phyloP scores from a whole-genome alignment of 2,797 vertebrate species.

The Anguilla obscura region DNA sequence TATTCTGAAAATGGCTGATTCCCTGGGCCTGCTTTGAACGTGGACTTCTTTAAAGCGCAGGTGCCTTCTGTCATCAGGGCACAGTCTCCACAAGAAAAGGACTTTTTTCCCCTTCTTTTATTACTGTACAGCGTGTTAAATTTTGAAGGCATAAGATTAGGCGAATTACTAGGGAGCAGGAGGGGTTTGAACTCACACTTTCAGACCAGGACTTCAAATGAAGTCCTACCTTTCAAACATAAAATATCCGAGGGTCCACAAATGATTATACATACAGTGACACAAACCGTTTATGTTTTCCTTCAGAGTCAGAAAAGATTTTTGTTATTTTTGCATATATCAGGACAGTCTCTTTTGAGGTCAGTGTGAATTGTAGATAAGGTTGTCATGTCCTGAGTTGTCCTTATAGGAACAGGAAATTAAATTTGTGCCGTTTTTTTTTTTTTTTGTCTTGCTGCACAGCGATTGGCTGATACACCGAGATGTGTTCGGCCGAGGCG shows the following conservation, averaged over 20 bases:
- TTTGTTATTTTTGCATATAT: not conserved
- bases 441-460: not conserved
- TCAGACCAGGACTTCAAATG: too few species aligned
- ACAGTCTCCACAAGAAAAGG: not conserved
- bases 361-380: not conserved
- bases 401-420: not conserved
- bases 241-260: not conserved
- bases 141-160: not conserved
- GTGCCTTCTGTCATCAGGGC: not conserved
- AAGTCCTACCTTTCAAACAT: too few species aligned
- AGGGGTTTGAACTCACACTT: not conserved
- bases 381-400: not conserved
- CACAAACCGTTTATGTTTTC: not conserved
- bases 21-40: not conserved
- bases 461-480: not conserved
- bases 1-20: not conserved
- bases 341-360: not conserved
- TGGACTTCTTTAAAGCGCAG: not conserved
- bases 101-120: not conserved
- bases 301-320: not conserved
- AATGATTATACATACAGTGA: not conserved
- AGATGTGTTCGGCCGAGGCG: not conserved
- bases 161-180: not conserved
- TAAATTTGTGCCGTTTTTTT: not conserved
- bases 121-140: not conserved